phyloP scores from a whole-genome alignment of 2,888 invertebrate genomes.

The Octodonta nipae region DNA sequence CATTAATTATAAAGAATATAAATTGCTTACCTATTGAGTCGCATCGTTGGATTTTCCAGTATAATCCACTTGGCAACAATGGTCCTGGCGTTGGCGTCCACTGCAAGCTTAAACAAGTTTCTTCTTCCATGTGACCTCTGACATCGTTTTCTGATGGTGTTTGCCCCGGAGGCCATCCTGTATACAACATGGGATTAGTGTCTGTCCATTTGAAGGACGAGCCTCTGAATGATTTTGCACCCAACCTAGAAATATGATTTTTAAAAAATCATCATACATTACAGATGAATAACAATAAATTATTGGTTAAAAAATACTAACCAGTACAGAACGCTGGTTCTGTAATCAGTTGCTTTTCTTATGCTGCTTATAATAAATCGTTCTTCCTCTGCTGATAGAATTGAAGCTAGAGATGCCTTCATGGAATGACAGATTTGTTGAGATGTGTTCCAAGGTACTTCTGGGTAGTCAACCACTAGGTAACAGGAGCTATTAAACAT shows the following conservation, averaged over 20 bases:
- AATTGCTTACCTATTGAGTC: conserved; percentile 37
- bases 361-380: conserved; percentile 56
- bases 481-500: conserved; percentile 61
- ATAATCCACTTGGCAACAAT: conserved; percentile 53
- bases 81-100: conserved; percentile 55
- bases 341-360: conserved; percentile 55
- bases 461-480: conserved; percentile 62
- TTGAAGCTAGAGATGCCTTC: conserved; percentile 56
- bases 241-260: conserved; percentile 32
- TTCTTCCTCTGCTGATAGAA: conserved; percentile 55
- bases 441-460: conserved; percentile 59
- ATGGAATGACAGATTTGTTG: conserved; percentile 58
- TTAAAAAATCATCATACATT: background rate
- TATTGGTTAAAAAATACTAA: too few relatives aligned
- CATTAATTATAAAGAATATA: too few relatives aligned
- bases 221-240: conserved; percentile 40
- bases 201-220: conserved; percentile 51
- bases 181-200: conserved; percentile 40
- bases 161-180: conserved; percentile 51
- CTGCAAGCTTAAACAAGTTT: conserved; percentile 42
- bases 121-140: conserved; percentile 19
- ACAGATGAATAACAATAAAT: too few relatives aligned
- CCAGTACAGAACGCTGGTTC: conserved; percentile 63
- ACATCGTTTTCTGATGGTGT: conserved; percentile 25
- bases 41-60: conserved; percentile 56